Evolutionary conservation across 1,140 invertebrate genomes (phyloP).

Genomic region (Steinernema feltiae): DNA sequence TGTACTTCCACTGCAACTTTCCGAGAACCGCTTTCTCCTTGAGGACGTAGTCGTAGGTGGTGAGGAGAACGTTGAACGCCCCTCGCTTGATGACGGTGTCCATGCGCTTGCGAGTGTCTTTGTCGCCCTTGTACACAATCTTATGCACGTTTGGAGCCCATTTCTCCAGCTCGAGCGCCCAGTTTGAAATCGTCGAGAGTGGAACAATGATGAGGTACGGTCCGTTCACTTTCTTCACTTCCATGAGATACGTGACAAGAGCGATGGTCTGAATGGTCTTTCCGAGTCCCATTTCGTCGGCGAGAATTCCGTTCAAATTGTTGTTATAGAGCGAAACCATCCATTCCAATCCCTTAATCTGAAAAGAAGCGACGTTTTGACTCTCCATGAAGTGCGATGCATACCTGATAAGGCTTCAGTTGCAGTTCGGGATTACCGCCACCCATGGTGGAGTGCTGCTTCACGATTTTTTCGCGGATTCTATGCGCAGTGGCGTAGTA

Average conservation of each 20-base stretch:
- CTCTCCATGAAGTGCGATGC: neutral
- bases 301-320: slow-evolving; percentile 87
- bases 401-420: slow-evolving; percentile 62
- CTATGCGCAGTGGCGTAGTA: slow-evolving; percentile 63
- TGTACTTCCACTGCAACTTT: slow-evolving; percentile 68
- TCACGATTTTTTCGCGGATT: slow-evolving; percentile 59
- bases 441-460: slow-evolving; percentile 61
- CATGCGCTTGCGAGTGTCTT: slow-evolving; percentile 70
- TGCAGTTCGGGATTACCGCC: slow-evolving; percentile 51
- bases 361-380: slow-evolving; percentile 53
- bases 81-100: slow-evolving; percentile 80
- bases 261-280: slow-evolving; percentile 94
- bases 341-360: slow-evolving; percentile 95
- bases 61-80: slow-evolving; percentile 93
- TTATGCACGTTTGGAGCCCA: slow-evolving; percentile 91
- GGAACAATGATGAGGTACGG: slow-evolving; percentile 95
- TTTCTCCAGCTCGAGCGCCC: slow-evolving; percentile 95
- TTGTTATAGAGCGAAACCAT: slow-evolving; percentile 95
- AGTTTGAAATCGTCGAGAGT: slow-evolving; percentile 92
- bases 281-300: slow-evolving; percentile 76
- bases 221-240: slow-evolving; percentile 91
- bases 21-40: slow-evolving; percentile 90
- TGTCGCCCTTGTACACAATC: slow-evolving; percentile 87
- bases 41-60: slow-evolving; percentile 96
- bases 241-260: slow-evolving; percentile 96